Evolutionary conservation across 2,888 invertebrate genomes (phyloP).

Genomic region (Plagodis dolabraria): DNA sequence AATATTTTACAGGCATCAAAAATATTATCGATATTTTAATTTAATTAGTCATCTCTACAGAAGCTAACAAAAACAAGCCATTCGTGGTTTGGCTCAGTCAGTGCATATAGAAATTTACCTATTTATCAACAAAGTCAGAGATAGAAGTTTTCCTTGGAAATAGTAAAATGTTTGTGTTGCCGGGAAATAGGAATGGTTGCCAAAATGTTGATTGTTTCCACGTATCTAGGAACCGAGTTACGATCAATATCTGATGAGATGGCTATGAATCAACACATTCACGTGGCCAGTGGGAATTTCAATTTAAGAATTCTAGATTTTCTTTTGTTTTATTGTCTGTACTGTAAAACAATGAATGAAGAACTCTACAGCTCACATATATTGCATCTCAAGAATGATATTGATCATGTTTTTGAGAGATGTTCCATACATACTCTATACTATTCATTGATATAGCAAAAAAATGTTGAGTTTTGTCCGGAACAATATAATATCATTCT

Average conservation of each 20-base stretch:
- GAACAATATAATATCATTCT: too few relatives aligned
- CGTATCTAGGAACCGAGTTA: constrained; percentile 7
- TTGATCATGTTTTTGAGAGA: too few relatives aligned
- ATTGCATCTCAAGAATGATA: too few relatives aligned
- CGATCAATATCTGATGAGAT: not conserved
- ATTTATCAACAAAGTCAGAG: not conserved
- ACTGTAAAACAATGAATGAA: too few relatives aligned
- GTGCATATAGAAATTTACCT: constrained; percentile 2
- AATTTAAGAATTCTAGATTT: too few relatives aligned
- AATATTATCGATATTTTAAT: not conserved
- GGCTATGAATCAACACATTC: not conserved
- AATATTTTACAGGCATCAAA: too few relatives aligned
- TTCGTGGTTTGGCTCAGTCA: constrained; percentile 31
- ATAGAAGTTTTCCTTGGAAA: constrained; percentile 15
- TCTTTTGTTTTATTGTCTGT: too few relatives aligned
- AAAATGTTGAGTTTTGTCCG: too few relatives aligned
- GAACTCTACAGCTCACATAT: too few relatives aligned
- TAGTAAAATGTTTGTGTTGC: constrained; percentile 11
- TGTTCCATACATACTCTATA: too few relatives aligned
- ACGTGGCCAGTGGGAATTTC: too few relatives aligned
- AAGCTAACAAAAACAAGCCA: constrained; percentile 1
- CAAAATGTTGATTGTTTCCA: constrained; percentile 20
- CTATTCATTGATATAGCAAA: too few relatives aligned
- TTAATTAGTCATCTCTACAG: not conserved
- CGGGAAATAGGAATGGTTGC: constrained; percentile 15